A percentile compares a stretch with the other conserved stretches of the same genome.
Conservation (phyloP, 2,113 vertebrate genomes). For the Ciconia maguari region DNA sequence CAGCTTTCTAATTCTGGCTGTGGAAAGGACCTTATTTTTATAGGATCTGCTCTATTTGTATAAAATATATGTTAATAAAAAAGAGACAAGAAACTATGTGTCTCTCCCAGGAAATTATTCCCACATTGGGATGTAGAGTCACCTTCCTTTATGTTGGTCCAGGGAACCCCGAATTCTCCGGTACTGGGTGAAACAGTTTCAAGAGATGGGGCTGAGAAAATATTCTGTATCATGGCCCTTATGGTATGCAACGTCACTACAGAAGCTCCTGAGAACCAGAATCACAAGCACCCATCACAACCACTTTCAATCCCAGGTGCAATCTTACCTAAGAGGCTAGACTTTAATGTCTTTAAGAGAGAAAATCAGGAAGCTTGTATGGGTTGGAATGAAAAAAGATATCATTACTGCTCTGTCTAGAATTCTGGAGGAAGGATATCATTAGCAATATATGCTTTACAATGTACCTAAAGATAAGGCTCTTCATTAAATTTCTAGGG, state of each 20-base stretch:
- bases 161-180: neutral
- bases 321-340: neutral
- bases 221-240: neutral
- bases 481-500: neutral
- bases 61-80: neutral
- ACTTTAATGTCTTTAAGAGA: neutral
- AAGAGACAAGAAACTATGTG: neutral
- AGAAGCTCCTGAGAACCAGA: neutral
- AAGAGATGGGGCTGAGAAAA: neutral
- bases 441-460: neutral
- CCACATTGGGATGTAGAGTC: fast-evolving
- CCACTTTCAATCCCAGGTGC: neutral
- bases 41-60: neutral
- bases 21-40: neutral
- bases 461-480: neutral
- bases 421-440: neutral
- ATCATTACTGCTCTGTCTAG: neutral
- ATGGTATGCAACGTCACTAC: too few relatives aligned
- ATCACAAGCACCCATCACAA: neutral
- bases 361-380: neutral
- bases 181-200: neutral
- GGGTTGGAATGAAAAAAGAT: neutral
- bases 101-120: neutral
- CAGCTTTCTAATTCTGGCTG: neutral
- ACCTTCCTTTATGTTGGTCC: neutral